Evolutionary conservation across 1,140 invertebrate genomes (phyloP).

Genomic region (Prorops nasuta): DNA sequence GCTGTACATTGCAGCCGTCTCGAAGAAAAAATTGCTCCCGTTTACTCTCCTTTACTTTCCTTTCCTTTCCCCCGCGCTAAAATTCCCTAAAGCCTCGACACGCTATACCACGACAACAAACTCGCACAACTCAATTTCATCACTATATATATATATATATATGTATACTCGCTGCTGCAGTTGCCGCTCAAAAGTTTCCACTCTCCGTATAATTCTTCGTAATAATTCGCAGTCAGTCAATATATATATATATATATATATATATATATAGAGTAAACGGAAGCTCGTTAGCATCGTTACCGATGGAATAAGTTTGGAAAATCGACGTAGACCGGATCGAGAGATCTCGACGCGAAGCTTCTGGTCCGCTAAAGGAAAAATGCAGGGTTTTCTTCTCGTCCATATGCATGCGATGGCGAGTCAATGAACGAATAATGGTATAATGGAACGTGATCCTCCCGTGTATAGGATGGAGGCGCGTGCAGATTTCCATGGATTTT

Average conservation of each 20-base stretch:
- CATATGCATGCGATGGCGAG: neutral
- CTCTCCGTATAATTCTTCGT: too few relatives aligned
- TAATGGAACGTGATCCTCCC: too few relatives aligned
- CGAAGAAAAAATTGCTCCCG: too few relatives aligned
- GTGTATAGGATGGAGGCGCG: neutral
- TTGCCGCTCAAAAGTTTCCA: neutral
- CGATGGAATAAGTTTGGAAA: too few relatives aligned
- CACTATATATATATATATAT: neutral
- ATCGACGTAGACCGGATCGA: too few relatives aligned
- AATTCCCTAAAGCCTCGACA: neutral
- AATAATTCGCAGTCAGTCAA: too few relatives aligned
- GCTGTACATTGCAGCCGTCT: conserved; percentile 7
- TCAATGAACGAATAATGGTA: neutral
- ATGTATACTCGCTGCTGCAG: neutral
- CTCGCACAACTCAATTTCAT: neutral
- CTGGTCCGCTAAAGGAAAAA: too few relatives aligned
- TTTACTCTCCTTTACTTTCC: too few relatives aligned
- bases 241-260: neutral
- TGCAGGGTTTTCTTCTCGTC: neutral
- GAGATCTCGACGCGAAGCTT: too few relatives aligned
- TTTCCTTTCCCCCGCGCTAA: neutral
- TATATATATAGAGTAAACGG: neutral
- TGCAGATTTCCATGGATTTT: neutral
- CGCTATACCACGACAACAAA: neutral
- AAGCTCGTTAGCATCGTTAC: neutral